Base-by-base conservation (phyloP, 2,113 vertebrate genomes). In the Trematocara zebra region DNA sequence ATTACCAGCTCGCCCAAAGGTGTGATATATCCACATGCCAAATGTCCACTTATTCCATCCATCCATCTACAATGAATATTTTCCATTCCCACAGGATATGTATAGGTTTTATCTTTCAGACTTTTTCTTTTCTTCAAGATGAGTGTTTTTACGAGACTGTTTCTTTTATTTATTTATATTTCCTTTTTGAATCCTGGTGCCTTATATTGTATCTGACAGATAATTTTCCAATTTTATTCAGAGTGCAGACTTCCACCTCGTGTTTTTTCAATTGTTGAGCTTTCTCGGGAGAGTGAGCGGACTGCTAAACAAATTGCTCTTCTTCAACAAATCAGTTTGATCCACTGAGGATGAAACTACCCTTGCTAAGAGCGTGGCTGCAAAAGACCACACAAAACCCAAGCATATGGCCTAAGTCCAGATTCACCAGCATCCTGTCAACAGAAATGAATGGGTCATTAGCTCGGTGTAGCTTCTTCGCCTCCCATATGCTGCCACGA, bases 391-490 rank as follows among this genome's bases (percentile, higher is more conserved):
- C 91, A 91, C 90, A 87, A 80, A 88, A 86, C 14, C 84, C 72
- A 5, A 35, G 54, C 82, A 79, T 81, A 54, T 87, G 90, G 91
- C 86, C 20, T 5, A 10, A 52, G 57, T 93, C 91, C 92, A 92
- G 84, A 64, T 57, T 78, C 84, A 72, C 37, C 33, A 54, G 89
- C 78, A 54, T 78, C 83, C 81, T 92, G 91, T 93, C 94, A 90
- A 81, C 81, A 79, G 40, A 87, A 93, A 91, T 80, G 79, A 94
- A 92, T 90, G 90, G 88, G 72, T 91, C 88, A 91, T 94, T 93
- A 91, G 88, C 82, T 91, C 81, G 1, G 76, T 52, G 89, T 79
- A 78, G 81, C 90, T 90, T 84, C 44, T 84, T 90, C 91, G 89
- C 82, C 90, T 87, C 87, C 83, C 53, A 23, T 85, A 69, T 35